Evolutionary conservation across 2,113 vertebrate genomes (phyloP).

Genomic region (Nanorana parkeri): DNA sequence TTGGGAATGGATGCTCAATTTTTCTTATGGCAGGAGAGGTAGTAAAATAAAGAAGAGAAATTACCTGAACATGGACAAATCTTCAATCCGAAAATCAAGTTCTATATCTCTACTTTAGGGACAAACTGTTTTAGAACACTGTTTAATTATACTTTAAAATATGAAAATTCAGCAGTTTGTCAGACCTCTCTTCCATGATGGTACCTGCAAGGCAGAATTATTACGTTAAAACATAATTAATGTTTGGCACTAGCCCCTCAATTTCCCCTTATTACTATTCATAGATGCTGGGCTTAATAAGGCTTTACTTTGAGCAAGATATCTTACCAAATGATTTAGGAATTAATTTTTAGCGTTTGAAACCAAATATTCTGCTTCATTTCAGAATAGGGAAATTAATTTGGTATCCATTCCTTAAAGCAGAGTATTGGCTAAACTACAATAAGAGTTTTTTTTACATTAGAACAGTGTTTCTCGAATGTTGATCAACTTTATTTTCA

Average conservation of each 20-base stretch:
- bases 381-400: slow-evolving; percentile 2
- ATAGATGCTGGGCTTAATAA: slow-evolving; percentile 42
- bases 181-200: slow-evolving; percentile 7
- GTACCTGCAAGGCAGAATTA: slow-evolving; percentile 42
- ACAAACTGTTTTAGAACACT: not conserved
- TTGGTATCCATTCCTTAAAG: not conserved
- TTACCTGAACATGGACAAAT: no score
- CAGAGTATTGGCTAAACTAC: not conserved
- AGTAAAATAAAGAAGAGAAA: no score
- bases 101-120: not conserved
- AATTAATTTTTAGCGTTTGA: slow-evolving; percentile 34
- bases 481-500: not conserved
- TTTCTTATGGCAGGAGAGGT: no score
- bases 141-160: slow-evolving; percentile 2
- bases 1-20: no score
- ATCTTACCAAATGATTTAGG: slow-evolving; percentile 9
- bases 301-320: slow-evolving; percentile 36
- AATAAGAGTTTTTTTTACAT: no score
- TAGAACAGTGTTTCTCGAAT: no score
- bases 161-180: slow-evolving; percentile 37
- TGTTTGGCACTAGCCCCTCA: slow-evolving; percentile 37
- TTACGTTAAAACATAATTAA: slow-evolving; percentile 52
- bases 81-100: no score
- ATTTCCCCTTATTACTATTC: slow-evolving; percentile 47
- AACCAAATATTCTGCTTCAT: slow-evolving; percentile 8